phyloP scores from a whole-genome alignment of 2,888 invertebrate species.

The Hyppa rectilinea region DNA sequence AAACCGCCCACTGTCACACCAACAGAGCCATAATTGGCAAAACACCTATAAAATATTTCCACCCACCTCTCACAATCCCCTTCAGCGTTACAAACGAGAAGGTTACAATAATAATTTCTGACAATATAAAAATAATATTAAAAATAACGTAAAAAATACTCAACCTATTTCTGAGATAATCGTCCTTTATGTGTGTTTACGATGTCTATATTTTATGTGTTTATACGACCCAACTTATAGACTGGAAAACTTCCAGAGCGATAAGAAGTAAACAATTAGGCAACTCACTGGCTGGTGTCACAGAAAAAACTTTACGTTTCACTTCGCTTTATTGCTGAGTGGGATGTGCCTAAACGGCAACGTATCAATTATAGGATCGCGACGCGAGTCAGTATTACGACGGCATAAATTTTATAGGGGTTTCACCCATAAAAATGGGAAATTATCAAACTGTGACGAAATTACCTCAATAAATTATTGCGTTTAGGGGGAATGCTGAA shows the following conservation, averaged over 20 bases:
- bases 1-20: slow-evolving; percentile 12
- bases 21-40: slow-evolving; percentile 14
- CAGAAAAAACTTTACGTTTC: slow-evolving; percentile 59
- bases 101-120: slow-evolving; percentile 21
- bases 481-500: slow-evolving; percentile 66
- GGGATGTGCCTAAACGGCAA: slow-evolving; percentile 62
- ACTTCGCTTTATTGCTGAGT: slow-evolving; percentile 58
- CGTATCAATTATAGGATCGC: slow-evolving; percentile 78
- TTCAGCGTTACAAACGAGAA: slow-evolving; percentile 10
- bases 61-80: not conserved
- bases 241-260: slow-evolving; percentile 55
- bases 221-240: slow-evolving; percentile 55
- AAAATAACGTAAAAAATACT: slow-evolving; percentile 19
- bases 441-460: slow-evolving; percentile 80
- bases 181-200: slow-evolving; percentile 49
- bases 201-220: slow-evolving; percentile 57
- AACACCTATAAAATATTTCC: slow-evolving; percentile 26
- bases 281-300: slow-evolving; percentile 40
- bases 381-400: slow-evolving; percentile 70
- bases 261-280: slow-evolving; percentile 63
- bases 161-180: slow-evolving; percentile 35
- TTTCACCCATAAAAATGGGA: slow-evolving; percentile 77
- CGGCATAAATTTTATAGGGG: slow-evolving; percentile 79
- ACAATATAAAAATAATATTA: slow-evolving; percentile 27
- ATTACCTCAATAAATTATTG: slow-evolving; percentile 80